These are phyloP conservation scores for Corythoichthys intestinalis DNA, from an alignment of 2,113 vertebrate species.

Conservation along the genomic window DNA sequence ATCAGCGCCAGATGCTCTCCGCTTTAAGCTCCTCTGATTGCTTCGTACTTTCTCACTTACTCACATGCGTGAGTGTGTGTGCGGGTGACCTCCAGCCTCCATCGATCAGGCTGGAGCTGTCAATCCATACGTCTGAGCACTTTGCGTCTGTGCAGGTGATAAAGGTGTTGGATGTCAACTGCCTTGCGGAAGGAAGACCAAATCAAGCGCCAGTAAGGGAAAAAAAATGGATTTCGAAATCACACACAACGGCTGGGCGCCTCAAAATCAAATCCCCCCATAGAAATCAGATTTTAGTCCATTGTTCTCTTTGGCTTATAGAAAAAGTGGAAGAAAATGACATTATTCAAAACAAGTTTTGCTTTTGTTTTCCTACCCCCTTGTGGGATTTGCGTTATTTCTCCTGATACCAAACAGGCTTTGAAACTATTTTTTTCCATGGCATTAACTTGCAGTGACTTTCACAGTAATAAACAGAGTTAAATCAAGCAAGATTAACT, in stretches of 20 bases:
- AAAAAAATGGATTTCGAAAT: background rate
- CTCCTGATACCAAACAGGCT: slow-evolving; percentile 1
- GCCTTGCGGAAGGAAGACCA: slow-evolving; percentile 1
- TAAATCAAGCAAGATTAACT: background rate
- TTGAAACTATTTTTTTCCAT: background rate
- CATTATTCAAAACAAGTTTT: background rate
- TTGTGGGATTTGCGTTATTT: slow-evolving; percentile 3
- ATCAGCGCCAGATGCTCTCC: slow-evolving; percentile 20
- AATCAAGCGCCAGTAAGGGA: background rate
- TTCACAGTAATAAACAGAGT: background rate
- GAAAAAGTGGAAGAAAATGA: background rate
- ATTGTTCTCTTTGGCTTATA: background rate
- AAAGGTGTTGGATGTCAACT: slow-evolving; percentile 41
- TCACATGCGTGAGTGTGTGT: slow-evolving; percentile 6
- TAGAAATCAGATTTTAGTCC: background rate
- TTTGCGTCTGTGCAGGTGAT: slow-evolving; percentile 53
- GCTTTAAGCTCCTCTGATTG: slow-evolving; percentile 14
- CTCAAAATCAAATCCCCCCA: background rate
- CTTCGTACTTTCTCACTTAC: slow-evolving; percentile 11
- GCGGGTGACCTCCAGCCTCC: slow-evolving; percentile 42
- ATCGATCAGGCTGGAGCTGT: slow-evolving; percentile 58
- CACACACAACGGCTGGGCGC: background rate
- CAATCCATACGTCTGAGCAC: slow-evolving; percentile 63
- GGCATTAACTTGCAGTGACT: background rate
- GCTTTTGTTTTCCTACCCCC: background rate